Base-by-base conservation (phyloP, 1,140 invertebrate species). In the Thaumetopoea pityocampa region DNA sequence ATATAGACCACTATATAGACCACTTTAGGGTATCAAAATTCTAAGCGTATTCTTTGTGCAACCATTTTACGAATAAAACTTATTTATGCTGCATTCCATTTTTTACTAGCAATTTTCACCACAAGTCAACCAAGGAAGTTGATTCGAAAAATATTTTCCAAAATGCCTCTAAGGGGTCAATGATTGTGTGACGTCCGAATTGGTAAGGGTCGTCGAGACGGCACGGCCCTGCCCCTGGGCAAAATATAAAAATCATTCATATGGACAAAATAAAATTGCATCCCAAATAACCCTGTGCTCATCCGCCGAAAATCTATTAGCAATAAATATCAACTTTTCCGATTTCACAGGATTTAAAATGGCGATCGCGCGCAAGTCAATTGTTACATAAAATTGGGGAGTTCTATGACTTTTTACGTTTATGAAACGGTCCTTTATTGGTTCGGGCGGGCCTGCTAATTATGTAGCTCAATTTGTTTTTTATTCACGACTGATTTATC, bases 251-350 rank as follows among this genome's bases (percentile, higher is more conserved):
- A 79, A 79, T 74, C 79, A 83, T 80, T 77, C 79, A 79, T 80
- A 80, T 78, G 78, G 76, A 82, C 73, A 72, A 80, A 83, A 83
- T 80, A 83, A 83, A 80, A 83, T 83, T 83, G 76, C 73, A 80
- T 78, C 76, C 76, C 79, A 76, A 78, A 77, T 78, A 79, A 77
- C 73, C 73, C 70, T 61, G 63, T 77, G 77, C 58, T 79, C 77
- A 79, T 74, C 77, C 67, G 64, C 64, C 73, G 63, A 78, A 78
- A 83, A 83, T 83, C 79, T 83, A 83, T 83, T 80, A 83, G 79
- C 76, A 83, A 83, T 83, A 83, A 83, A 83, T 80, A 83, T 83
- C 66, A 83, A 83, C 58, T 83, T 83, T 83, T 80, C 79, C 73
- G 69, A 80, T 83, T 83, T 78, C 71, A 76, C 67, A 69, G 68